phyloP scores from a whole-genome alignment of 2,797 vertebrate genomes.

The Crypturellus tataupa region DNA sequence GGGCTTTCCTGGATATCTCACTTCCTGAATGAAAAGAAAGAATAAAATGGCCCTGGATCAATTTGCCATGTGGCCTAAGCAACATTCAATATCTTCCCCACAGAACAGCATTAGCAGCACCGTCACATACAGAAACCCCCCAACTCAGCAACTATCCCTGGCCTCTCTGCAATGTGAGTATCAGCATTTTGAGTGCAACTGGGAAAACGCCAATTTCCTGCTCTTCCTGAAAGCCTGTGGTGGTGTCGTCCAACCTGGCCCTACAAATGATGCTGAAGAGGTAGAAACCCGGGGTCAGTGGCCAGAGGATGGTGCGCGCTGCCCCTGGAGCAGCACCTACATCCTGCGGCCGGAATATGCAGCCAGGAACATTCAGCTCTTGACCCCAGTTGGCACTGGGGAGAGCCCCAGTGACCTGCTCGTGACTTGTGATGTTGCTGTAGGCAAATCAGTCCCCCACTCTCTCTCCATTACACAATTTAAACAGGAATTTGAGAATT shows the following conservation, averaged over 20 bases:
- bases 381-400: neutral
- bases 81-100: neutral
- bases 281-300: neutral
- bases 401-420: neutral
- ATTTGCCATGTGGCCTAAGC: neutral
- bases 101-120: neutral
- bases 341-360: neutral
- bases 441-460: neutral
- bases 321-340: neutral
- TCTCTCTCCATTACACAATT: neutral
- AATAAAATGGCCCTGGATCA: neutral
- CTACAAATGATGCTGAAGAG: neutral
- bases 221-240: neutral
- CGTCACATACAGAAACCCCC: rapidly evolving
- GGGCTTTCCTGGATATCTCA: neutral
- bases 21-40: neutral
- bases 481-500: neutral
- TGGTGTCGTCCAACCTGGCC: neutral
- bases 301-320: neutral
- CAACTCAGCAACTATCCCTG: neutral
- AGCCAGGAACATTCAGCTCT: rapidly evolving
- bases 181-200: neutral
- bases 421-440: neutral
- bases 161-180: neutral
- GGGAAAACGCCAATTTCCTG: neutral